Evolutionary conservation across 2,888 invertebrate genomes (phyloP).

Genomic region (Vesta saturnalis): DNA sequence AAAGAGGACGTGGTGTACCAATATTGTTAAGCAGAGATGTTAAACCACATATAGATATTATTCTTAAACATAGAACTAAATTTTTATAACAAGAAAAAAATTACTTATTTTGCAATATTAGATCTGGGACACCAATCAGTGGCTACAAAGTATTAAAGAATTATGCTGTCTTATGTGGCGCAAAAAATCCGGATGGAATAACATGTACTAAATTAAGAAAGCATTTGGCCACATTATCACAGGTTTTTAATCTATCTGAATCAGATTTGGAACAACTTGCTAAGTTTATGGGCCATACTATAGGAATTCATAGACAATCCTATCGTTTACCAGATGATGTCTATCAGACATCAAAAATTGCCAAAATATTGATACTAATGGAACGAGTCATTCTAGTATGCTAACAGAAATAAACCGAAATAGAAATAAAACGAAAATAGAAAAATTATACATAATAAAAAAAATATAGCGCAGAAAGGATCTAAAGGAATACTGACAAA

Average conservation of each 20-base stretch:
- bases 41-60: constrained; percentile 16
- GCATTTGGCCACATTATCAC: constrained; percentile 44
- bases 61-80: background rate
- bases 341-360: constrained; percentile 39
- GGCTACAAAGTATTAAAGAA: constrained; percentile 31
- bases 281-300: constrained; percentile 48
- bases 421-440: constrained; percentile 13
- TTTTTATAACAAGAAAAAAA: background rate
- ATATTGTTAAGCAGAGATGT: constrained; percentile 27
- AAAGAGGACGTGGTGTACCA: constrained; percentile 31
- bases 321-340: constrained; percentile 40
- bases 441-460: background rate
- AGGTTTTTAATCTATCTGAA: constrained; percentile 39
- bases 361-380: constrained; percentile 35
- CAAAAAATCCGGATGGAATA: constrained; percentile 34
- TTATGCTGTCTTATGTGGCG: constrained; percentile 38
- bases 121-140: constrained; percentile 17
- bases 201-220: constrained; percentile 43
- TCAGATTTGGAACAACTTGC: constrained; percentile 46
- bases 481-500: constrained; percentile 8
- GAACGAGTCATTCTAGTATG: constrained; percentile 25
- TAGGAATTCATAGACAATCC: constrained; percentile 42
- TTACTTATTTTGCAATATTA: constrained; percentile 40
- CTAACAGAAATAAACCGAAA: constrained; percentile 34
- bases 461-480: background rate